Conservation (phyloP, 2,888 invertebrate species). For the Caenorhabditis parvicauda region DNA sequence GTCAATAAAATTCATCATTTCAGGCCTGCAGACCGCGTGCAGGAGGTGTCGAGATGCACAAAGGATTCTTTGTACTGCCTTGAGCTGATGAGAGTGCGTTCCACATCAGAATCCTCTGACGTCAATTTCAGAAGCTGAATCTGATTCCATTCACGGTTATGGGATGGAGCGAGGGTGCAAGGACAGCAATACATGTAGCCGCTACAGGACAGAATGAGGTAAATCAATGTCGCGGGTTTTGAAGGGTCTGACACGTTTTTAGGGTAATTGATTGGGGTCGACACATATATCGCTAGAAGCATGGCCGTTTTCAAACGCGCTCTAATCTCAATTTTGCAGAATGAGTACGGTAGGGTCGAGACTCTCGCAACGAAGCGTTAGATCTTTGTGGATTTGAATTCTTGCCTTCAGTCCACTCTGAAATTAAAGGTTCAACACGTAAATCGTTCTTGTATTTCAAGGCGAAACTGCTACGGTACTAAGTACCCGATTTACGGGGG, state of each 20-base stretch:
- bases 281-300: too few relatives aligned
- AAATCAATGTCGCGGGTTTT: neutral
- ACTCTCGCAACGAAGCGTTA: too few relatives aligned
- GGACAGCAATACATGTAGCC: slow-evolving; percentile 59
- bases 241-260: neutral
- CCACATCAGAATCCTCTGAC: neutral
- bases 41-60: slow-evolving; percentile 56
- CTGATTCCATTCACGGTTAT: slow-evolving; percentile 43
- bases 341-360: too few relatives aligned
- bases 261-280: neutral
- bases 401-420: too few relatives aligned
- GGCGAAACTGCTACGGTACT: too few relatives aligned
- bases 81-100: slow-evolving; percentile 51
- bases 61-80: slow-evolving; percentile 57
- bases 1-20: too few relatives aligned
- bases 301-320: too few relatives aligned
- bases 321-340: too few relatives aligned
- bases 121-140: slow-evolving; percentile 22
- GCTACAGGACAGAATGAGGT: slow-evolving; percentile 47
- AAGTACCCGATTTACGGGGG: too few relatives aligned
- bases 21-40: slow-evolving; percentile 58
- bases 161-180: slow-evolving; percentile 52
- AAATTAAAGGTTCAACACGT: too few relatives aligned
- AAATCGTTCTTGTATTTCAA: too few relatives aligned
- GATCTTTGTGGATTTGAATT: too few relatives aligned